phyloP scores from a whole-genome alignment of 23 tunicate species.

The Trididemnum miniatum region DNA sequence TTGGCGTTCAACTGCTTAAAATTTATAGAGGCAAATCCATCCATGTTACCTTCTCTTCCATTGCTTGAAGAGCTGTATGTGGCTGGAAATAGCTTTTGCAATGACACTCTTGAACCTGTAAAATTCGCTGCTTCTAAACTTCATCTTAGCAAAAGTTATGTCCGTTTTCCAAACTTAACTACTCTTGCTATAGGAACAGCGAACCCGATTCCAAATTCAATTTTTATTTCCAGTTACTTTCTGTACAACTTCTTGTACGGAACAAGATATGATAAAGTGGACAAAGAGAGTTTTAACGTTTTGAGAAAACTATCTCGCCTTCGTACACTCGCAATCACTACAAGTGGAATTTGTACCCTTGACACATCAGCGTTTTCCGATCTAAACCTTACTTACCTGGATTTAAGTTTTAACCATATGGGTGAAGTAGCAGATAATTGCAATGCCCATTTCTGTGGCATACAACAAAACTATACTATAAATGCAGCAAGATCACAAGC shows the following conservation, averaged over 20 bases:
- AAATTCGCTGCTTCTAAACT: not conserved
- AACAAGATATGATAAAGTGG: not conserved
- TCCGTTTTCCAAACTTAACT: not conserved
- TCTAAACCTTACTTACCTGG: not conserved
- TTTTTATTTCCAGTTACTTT: not conserved
- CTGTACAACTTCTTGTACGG: not conserved
- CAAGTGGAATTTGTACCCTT: not conserved
- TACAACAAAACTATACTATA: too few relatives aligned
- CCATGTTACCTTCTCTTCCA: not conserved
- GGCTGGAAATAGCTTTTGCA: conserved; percentile 3
- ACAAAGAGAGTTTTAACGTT: not conserved
- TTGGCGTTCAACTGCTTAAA: conserved; percentile 17
- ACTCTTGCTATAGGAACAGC: not conserved
- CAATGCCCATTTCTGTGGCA: too few relatives aligned
- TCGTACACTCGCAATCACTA: not conserved
- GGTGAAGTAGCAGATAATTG: not conserved
- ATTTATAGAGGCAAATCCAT: not conserved
- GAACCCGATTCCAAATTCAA: not conserved
- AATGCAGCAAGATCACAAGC: not conserved
- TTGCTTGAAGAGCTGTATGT: not conserved
- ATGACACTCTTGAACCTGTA: not conserved
- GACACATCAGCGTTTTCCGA: not conserved
- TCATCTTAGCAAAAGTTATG: not conserved
- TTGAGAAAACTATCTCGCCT: not conserved
- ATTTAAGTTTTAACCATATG: not conserved